Conservation (phyloP, 2,113 vertebrate genomes). For the Lepus americanus region DNA sequence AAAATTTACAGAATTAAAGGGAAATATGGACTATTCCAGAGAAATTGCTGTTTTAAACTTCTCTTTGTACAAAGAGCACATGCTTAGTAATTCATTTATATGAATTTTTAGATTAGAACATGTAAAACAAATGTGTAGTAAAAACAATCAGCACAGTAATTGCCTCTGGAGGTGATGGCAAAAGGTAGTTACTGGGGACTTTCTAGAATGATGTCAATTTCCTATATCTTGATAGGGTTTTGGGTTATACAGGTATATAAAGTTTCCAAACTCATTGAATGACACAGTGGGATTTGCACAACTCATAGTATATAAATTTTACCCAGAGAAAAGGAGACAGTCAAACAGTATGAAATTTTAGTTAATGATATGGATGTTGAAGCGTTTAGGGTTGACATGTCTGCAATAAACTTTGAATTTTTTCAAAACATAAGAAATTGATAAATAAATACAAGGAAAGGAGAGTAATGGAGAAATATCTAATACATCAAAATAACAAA, state of each 20-base stretch:
- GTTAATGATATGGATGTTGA: not conserved
- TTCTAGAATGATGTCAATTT: not conserved
- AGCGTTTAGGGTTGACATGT: not conserved
- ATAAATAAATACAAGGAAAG: not conserved
- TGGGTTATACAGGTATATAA: not conserved
- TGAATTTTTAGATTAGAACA: not conserved
- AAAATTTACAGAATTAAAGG: not conserved
- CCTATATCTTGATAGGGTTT: not conserved
- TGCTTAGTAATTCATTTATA: not conserved
- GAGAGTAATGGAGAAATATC: not conserved
- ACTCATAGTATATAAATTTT: not conserved
- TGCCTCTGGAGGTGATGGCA: not conserved
- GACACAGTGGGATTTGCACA: not conserved
- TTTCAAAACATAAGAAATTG: not conserved
- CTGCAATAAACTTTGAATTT: not conserved
- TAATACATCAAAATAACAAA: not conserved
- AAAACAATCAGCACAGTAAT: not conserved
- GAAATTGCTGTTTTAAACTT: not conserved
- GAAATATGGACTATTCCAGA: not conserved
- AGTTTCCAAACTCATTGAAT: constrained; percentile 1
- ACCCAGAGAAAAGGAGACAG: not conserved
- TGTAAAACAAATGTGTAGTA: not conserved
- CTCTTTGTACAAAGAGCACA: not conserved
- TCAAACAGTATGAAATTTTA: not conserved
- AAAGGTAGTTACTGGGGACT: not conserved